Evolutionary conservation across 2,797 vertebrate species (phyloP).

Genomic region (Pyrocephalus nanus): DNA sequence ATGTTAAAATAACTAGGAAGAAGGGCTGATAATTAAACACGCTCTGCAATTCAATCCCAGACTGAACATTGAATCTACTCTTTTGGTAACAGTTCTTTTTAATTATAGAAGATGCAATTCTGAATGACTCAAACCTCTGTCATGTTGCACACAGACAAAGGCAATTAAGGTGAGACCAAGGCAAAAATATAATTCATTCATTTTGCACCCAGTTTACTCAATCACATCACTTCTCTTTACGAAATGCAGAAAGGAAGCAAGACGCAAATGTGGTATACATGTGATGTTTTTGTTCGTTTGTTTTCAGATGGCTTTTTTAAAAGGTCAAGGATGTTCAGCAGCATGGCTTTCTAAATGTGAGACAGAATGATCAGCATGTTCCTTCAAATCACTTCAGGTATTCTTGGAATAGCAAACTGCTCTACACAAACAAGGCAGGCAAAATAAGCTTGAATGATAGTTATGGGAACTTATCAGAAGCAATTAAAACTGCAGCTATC

Average conservation of each 20-base stretch:
- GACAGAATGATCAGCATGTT: background rate
- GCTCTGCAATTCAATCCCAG: slow-evolving; percentile 58
- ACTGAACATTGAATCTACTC: slow-evolving; percentile 48
- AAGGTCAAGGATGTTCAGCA: background rate
- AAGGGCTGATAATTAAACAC: slow-evolving; percentile 69
- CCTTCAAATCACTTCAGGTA: background rate
- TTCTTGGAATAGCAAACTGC: background rate
- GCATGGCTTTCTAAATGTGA: background rate
- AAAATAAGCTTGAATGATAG: background rate
- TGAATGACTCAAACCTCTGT: slow-evolving; percentile 38
- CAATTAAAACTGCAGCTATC: background rate
- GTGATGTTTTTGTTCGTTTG: background rate
- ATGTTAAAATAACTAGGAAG: slow-evolving; percentile 70
- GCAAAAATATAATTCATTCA: slow-evolving; percentile 4
- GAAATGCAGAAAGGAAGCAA: background rate
- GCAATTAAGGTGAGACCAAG: slow-evolving; percentile 52
- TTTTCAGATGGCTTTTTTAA: background rate
- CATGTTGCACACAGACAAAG: slow-evolving; percentile 39
- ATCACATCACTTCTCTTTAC: background rate
- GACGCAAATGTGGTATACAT: background rate
- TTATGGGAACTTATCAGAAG: background rate
- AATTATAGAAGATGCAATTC: slow-evolving; percentile 65
- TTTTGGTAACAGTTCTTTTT: slow-evolving; percentile 65
- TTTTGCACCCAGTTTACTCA: background rate
- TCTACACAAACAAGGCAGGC: background rate